These are phyloP conservation scores for Euthynnus affinis DNA, from an alignment of 2,797 vertebrate species.

Conservation along the genomic window DNA sequence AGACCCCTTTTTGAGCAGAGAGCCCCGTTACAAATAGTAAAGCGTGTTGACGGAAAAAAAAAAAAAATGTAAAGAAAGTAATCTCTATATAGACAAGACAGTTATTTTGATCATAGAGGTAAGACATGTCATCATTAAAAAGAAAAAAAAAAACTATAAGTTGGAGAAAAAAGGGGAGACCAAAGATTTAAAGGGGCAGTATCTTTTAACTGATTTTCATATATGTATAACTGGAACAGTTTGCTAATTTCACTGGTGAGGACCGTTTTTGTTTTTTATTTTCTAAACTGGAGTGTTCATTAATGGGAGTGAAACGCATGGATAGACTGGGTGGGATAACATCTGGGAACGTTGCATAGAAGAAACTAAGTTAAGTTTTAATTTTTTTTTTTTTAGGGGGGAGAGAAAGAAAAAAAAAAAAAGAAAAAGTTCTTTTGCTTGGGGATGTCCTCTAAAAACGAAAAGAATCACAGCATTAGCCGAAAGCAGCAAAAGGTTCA, in stretches of 20 bases:
- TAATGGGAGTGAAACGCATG: conserved; percentile 75
- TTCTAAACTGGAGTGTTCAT: conserved; percentile 82
- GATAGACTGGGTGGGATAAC: conserved; percentile 46
- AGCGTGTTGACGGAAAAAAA: conserved; percentile 3
- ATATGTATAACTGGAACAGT: conserved; percentile 26
- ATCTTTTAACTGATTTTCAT: conserved; percentile 71
- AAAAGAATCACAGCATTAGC: conserved; percentile 41
- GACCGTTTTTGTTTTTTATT: conserved; percentile 53
- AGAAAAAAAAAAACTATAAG: conserved; percentile 45
- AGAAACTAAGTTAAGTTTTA: conserved; percentile 41
- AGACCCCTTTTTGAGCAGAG: conserved; percentile 29
- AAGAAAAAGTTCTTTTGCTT: conserved; percentile 17
- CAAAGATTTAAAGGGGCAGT: conserved; percentile 81
- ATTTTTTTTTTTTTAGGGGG: too few relatives aligned
- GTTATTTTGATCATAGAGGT: conserved; percentile 85
- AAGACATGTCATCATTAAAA: conserved; percentile 43
- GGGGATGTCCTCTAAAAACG: conserved; percentile 24
- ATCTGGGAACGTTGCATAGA: conserved; percentile 63
- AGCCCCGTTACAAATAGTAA: conserved; percentile 31
- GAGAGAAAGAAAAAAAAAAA: too few relatives aligned
- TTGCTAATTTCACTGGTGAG: conserved; percentile 45
- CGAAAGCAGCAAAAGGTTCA: conserved; percentile 46
- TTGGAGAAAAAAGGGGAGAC: conserved; percentile 55
- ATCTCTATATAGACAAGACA: conserved; percentile 20
- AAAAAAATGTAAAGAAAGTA: background rate